Evolutionary conservation across 2,888 invertebrate genomes (phyloP).

Genomic region (Tineola bisselliella): DNA sequence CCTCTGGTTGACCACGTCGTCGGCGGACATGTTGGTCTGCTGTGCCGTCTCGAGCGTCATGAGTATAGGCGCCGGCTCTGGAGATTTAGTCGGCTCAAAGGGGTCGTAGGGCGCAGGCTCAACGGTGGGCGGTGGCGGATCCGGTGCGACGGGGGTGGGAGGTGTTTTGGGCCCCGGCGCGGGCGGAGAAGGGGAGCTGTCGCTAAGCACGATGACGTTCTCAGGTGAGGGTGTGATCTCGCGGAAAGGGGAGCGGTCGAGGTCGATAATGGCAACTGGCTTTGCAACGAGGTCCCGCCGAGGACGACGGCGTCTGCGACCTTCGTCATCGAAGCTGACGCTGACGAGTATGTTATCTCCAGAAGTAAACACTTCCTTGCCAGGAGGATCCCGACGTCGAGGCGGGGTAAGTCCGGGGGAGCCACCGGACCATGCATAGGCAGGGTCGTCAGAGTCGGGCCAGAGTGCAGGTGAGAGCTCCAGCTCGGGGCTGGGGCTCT

Average conservation of each 20-base stretch:
- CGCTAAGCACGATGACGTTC: constrained; percentile 82
- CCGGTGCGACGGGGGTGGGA: constrained; percentile 19
- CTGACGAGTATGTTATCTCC: constrained; percentile 93
- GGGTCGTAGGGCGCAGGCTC: constrained; percentile 76
- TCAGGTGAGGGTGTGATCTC: constrained; percentile 83
- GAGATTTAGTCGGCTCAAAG: constrained; percentile 88
- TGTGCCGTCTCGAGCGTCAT: constrained; percentile 59
- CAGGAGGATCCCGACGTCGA: constrained; percentile 45
- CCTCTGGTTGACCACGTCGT: constrained; percentile 53
- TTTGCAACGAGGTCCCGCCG: constrained; percentile 40
- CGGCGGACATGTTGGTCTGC: constrained; percentile 57
- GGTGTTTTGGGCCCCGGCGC: constrained; percentile 24
- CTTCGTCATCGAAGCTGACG: constrained; percentile 76
- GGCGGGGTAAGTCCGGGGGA: constrained; percentile 76
- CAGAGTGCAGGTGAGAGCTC: constrained; percentile 25
- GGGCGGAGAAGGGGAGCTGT: constrained; percentile 28
- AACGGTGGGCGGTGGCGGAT: constrained; percentile 17
- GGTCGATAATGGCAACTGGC: constrained; percentile 86
- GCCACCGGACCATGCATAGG: constrained; percentile 49
- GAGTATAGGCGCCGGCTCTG: constrained; percentile 22
- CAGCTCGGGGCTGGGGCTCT: constrained; percentile 27
- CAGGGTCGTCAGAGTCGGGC: constrained; percentile 23
- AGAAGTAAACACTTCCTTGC: constrained; percentile 92
- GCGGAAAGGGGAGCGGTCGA: constrained; percentile 85
- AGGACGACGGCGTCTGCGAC: constrained; percentile 20